Conservation (phyloP, 1,140 invertebrate genomes). For the Heliconius hewitsoni region DNA sequence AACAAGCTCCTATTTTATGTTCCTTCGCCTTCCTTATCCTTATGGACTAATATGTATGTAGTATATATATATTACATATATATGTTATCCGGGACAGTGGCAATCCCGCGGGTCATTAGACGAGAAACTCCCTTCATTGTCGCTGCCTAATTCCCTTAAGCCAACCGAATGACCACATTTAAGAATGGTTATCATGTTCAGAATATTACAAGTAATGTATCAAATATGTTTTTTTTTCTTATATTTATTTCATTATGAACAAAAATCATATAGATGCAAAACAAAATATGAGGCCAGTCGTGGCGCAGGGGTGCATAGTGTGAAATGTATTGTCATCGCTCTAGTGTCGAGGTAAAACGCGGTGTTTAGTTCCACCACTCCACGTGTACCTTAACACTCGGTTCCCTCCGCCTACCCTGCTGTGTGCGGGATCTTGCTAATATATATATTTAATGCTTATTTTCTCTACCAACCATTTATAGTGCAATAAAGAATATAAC, state of each 20-base stretch:
- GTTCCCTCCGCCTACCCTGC: no score
- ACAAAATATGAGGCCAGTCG: no score
- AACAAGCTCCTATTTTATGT: not conserved
- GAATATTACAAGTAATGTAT: not conserved
- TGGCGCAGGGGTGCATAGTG: no score
- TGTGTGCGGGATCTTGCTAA: no score
- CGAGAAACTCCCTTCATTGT: constrained; percentile 16
- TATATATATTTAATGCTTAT: no score
- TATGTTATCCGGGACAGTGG: not conserved
- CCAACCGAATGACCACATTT: constrained; percentile 9
- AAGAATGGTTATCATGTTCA: constrained; percentile 5
- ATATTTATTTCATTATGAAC: not conserved
- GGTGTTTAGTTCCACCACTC: no score
- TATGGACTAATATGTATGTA: not conserved
- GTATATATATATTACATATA: not conserved
- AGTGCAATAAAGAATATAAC: no score
- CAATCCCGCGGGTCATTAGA: constrained; percentile 14
- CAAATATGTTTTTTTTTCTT: constrained; percentile 4
- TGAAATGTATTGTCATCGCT: no score
- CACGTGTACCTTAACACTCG: no score
- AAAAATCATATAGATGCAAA: no score
- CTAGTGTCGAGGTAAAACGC: no score
- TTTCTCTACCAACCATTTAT: no score
- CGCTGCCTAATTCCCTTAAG: constrained; percentile 9
- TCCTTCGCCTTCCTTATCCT: not conserved